Conservation (phyloP, 2,797 vertebrate genomes). For the Cryptoblepharus egeriae region DNA sequence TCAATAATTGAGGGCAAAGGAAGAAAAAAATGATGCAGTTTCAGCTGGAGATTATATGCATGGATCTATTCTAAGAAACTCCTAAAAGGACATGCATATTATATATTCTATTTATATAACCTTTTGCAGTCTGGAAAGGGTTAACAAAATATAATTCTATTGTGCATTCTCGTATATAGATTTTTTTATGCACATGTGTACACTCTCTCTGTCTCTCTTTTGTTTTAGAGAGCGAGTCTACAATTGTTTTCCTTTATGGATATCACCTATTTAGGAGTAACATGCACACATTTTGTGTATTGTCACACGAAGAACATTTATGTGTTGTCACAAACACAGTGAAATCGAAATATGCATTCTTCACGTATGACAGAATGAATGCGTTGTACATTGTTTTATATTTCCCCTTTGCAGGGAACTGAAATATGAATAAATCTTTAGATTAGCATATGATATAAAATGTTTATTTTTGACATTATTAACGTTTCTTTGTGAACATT, state of each 20-base stretch:
- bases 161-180: background rate
- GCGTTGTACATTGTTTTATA: background rate
- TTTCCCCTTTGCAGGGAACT: background rate
- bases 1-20: background rate
- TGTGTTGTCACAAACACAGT: background rate
- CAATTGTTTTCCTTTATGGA: background rate
- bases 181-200: background rate
- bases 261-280: background rate
- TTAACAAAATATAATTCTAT: background rate
- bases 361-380: background rate
- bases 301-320: background rate
- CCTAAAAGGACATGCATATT: background rate
- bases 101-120: background rate
- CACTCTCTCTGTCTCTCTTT: background rate
- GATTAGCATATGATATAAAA: background rate
- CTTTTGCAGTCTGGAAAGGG: background rate
- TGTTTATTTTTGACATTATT: background rate
- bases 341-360: background rate
- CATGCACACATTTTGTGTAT: background rate
- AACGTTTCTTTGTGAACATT: slow-evolving; percentile 12
- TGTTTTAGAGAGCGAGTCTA: background rate
- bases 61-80: background rate
- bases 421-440: background rate
- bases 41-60: background rate
- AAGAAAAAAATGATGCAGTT: background rate